A percentile compares a stretch with the other conserved stretches of the same genome.
Conservation (phyloP, 2,888 invertebrate genomes). For the Euzophera pinguis region DNA sequence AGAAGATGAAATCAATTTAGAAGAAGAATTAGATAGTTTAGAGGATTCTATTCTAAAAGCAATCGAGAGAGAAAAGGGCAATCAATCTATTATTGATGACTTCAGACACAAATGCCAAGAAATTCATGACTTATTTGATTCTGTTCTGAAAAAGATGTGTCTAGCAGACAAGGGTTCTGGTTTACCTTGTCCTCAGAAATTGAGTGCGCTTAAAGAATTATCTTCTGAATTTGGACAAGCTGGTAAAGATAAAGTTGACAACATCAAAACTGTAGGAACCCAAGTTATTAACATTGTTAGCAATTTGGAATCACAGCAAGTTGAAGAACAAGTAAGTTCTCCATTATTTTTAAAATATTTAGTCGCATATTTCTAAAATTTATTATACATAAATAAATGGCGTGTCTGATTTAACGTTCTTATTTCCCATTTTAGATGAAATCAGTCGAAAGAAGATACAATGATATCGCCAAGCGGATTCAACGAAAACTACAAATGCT, state of each 20-base stretch:
- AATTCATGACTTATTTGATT: conserved; percentile 90
- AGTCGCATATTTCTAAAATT: too few relatives aligned
- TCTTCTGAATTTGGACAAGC: conserved; percentile 86
- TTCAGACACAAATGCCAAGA: conserved; percentile 87
- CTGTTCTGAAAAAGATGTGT: conserved; percentile 88
- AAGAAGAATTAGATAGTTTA: conserved; percentile 84
- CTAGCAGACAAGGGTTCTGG: conserved; percentile 91
- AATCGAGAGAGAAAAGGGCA: conserved; percentile 86
- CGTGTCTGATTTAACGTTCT: neutral
- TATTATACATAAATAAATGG: too few relatives aligned
- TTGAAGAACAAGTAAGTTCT: conserved; percentile 87
- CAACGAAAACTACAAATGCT: conserved; percentile 91
- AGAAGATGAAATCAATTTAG: conserved; percentile 85
- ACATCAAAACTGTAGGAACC: conserved; percentile 84
- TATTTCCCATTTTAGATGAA: conserved; percentile 79
- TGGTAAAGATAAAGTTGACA: conserved; percentile 85
- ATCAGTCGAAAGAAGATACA: conserved; percentile 90
- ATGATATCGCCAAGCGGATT: conserved; percentile 90
- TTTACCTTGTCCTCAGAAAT: conserved; percentile 88
- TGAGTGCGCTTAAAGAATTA: conserved; percentile 86
- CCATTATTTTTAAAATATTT: too few relatives aligned
- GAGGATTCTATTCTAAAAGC: conserved; percentile 85
- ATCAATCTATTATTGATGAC: conserved; percentile 87
- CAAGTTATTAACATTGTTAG: conserved; percentile 89
- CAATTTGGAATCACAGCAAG: conserved; percentile 93